Evolutionary conservation across 2,113 vertebrate genomes (phyloP).

Genomic region (Aspiorhynchus laticeps): DNA sequence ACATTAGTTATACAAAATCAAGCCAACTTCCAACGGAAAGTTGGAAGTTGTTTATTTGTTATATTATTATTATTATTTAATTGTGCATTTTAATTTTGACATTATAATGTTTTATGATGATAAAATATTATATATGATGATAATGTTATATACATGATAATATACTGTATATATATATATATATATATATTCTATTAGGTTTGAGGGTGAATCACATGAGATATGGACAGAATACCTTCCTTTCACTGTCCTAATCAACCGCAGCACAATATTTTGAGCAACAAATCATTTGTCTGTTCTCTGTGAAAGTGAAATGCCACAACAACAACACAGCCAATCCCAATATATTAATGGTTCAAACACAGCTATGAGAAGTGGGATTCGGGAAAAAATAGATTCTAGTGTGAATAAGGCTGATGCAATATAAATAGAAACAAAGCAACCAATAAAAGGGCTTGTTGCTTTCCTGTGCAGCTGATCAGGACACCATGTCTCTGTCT

Average conservation of each 20-base stretch:
- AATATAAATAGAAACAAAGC: neutral
- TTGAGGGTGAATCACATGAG: too few relatives aligned
- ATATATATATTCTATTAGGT: too few relatives aligned
- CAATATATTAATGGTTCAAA: neutral
- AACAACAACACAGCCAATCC: neutral
- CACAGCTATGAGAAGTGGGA: neutral
- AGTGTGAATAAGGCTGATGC: conserved; percentile 3
- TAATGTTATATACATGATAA: too few relatives aligned
- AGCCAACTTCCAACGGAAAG: too few relatives aligned
- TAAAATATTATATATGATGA: too few relatives aligned
- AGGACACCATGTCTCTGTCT: neutral
- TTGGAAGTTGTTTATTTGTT: too few relatives aligned
- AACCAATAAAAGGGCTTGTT: conserved; percentile 1
- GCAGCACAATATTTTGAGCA: neutral
- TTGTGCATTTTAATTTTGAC: too few relatives aligned
- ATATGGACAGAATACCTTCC: too few relatives aligned
- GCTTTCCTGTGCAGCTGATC: neutral
- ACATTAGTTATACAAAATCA: too few relatives aligned
- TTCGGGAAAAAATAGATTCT: neutral
- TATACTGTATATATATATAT: too few relatives aligned
- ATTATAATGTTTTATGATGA: too few relatives aligned
- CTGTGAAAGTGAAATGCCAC: neutral
- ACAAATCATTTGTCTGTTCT: neutral
- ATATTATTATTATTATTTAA: too few relatives aligned
- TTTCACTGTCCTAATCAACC: neutral